Percentiles rank a stretch among this genome's conserved stretches.
Conservation (phyloP, 2,113 vertebrate species). For the Corvus hawaiiensis region DNA sequence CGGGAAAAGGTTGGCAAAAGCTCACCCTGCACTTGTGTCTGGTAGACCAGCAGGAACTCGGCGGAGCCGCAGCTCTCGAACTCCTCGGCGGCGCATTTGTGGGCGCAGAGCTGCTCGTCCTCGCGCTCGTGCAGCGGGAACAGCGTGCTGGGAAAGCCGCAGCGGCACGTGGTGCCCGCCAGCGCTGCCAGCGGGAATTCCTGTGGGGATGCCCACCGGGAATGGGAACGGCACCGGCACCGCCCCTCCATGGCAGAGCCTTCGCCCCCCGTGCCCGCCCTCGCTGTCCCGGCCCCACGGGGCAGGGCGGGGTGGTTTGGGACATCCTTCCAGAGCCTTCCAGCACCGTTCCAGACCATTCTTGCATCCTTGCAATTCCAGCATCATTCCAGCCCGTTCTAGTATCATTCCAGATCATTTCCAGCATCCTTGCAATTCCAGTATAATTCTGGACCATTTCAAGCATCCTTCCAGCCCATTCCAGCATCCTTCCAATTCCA, state of each 20-base stretch:
- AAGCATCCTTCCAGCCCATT: neutral
- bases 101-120: slow-evolving; percentile 87
- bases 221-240: neutral
- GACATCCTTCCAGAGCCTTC: neutral
- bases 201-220: slow-evolving; percentile 28
- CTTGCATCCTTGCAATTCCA: neutral
- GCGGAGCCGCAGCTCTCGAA: slow-evolving; percentile 90
- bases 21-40: slow-evolving; percentile 96
- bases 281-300: fast-evolving
- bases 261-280: fast-evolving
- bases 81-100: slow-evolving; percentile 85
- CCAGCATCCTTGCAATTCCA: neutral
- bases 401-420: neutral
- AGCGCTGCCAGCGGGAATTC: slow-evolving; percentile 88
- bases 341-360: no score
- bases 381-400: neutral
- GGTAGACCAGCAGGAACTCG: slow-evolving; percentile 90
- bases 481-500: no score
- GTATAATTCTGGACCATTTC: no score
- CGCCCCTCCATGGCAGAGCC: fast-evolving
- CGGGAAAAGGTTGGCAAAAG: neutral
- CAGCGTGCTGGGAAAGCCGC: slow-evolving; percentile 88
- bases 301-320: fast-evolving
- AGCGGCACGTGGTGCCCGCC: slow-evolving; percentile 83
- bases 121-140: slow-evolving; percentile 90